Percentiles rank a stretch among this genome's conserved stretches.
phyloP scores from a whole-genome alignment of 2,113 vertebrate genomes.

The Trichomycterus rosablanca region DNA sequence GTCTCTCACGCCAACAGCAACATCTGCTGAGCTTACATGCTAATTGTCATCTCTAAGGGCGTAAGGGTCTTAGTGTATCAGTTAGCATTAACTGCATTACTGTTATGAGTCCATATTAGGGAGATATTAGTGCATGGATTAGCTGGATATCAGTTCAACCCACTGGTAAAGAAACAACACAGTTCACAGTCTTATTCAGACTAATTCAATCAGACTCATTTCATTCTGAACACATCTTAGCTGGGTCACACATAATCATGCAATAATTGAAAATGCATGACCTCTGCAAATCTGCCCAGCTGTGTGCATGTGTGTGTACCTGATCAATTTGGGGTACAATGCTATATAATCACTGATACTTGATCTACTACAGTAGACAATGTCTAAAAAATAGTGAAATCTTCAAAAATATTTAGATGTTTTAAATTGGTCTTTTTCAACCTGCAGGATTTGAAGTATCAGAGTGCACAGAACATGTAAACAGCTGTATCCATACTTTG shows the following conservation, averaged over 20 bases:
- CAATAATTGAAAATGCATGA: constrained; percentile 29
- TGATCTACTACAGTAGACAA: too few relatives aligned
- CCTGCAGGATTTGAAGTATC: too few relatives aligned
- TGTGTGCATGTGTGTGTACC: too few relatives aligned
- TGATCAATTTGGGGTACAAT: too few relatives aligned
- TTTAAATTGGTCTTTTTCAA: too few relatives aligned
- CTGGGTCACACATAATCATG: constrained; percentile 5
- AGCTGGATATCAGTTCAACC: background rate
- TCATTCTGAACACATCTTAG: constrained; percentile 32
- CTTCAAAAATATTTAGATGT: too few relatives aligned
- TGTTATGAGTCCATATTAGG: constrained; percentile 1
- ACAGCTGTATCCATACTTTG: too few relatives aligned
- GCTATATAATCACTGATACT: too few relatives aligned
- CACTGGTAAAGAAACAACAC: constrained; percentile 1
- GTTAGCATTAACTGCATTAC: background rate
- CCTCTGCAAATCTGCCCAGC: constrained; percentile 6
- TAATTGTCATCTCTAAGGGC: background rate
- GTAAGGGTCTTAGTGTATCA: background rate
- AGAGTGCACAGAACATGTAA: too few relatives aligned
- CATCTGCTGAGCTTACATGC: too few relatives aligned
- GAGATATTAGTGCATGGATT: constrained; percentile 6
- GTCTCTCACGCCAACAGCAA: too few relatives aligned
- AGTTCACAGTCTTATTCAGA: constrained; percentile 6
- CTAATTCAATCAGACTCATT: constrained; percentile 29
- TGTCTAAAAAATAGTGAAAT: too few relatives aligned